Evolutionary conservation across 2,113 vertebrate species (phyloP).

Genomic region (Colinus virginianus): DNA sequence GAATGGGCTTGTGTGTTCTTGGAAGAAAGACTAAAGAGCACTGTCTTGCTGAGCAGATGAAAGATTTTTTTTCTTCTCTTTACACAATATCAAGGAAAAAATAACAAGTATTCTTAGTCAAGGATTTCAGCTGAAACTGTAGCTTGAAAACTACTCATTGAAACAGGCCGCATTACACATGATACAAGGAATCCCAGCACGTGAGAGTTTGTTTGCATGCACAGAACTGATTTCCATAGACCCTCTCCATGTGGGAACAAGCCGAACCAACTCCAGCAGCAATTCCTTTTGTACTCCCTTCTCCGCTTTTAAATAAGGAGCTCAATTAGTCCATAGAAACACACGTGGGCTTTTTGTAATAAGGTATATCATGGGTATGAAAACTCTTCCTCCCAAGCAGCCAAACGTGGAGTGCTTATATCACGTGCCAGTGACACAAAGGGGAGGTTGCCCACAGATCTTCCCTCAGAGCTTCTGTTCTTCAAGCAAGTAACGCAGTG

Average conservation of each 20-base stretch:
- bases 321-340: background rate
- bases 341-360: background rate
- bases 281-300: background rate
- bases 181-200: background rate
- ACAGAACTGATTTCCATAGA: background rate
- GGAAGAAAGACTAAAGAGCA: background rate
- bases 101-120: background rate
- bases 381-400: background rate
- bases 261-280: accelerated
- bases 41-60: background rate
- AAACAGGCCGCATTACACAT: background rate
- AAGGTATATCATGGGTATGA: background rate
- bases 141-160: background rate
- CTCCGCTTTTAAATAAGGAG: background rate
- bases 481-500: background rate
- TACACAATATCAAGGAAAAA: background rate
- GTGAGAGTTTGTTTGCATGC: background rate
- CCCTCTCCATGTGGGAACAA: accelerated
- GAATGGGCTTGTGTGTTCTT: background rate
- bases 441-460: background rate
- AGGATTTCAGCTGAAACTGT: background rate
- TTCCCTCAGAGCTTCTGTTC: background rate
- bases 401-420: too few species aligned
- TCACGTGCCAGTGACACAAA: background rate
- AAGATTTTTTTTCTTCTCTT: background rate